These are phyloP conservation scores for Myiopsitta monachus DNA, from an alignment of 2,113 vertebrate species.

Conservation along the genomic window DNA sequence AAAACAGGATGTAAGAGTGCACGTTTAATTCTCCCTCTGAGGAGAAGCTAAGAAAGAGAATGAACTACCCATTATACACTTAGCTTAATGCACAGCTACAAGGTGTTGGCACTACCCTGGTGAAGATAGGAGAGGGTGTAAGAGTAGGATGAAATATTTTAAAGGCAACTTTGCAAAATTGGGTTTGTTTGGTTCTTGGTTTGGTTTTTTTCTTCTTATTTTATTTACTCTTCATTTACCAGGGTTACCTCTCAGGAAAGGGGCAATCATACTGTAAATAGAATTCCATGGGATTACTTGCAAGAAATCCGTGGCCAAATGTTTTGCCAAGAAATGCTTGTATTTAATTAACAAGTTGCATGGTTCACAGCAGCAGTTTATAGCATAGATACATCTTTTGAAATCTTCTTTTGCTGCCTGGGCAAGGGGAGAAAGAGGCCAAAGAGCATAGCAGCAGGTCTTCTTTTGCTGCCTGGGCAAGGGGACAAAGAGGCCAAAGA, in stretches of 20 bases:
- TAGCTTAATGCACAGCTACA: background rate
- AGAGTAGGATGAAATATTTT: background rate
- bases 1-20: background rate
- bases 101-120: background rate
- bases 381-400: background rate
- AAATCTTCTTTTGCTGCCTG: background rate
- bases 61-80: background rate
- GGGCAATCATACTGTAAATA: background rate
- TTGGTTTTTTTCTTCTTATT: background rate
- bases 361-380: background rate
- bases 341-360: background rate
- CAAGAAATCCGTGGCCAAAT: background rate
- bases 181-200: background rate
- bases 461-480: background rate
- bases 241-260: background rate
- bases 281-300: background rate
- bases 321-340: background rate
- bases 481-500: background rate
- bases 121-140: background rate
- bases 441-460: background rate
- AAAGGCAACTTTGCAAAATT: background rate
- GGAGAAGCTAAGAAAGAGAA: conserved; percentile 12
- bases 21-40: background rate
- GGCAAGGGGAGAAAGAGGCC: background rate
- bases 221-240: background rate